Conservation (phyloP, 2,113 vertebrate species). For the Pitta sordida region DNA sequence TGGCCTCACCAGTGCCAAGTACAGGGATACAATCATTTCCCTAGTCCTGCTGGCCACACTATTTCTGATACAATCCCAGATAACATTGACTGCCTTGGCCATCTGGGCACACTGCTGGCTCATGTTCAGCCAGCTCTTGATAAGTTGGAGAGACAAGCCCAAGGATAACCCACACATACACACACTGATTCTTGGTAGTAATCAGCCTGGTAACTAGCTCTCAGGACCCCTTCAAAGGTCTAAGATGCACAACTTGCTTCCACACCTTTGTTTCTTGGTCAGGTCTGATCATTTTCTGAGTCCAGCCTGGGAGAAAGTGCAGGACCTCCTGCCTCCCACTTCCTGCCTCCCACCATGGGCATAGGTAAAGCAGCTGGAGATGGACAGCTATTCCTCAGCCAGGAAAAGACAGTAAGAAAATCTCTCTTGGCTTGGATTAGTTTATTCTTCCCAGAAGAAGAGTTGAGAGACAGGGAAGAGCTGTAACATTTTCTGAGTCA, state of each 20-base stretch:
- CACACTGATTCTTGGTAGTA: background rate
- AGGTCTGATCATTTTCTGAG: background rate
- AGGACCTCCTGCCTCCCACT: background rate
- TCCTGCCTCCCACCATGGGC: background rate
- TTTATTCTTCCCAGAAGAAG: background rate
- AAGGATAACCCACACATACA: background rate
- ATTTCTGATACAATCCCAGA: background rate
- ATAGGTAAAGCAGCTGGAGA: rapidly evolving
- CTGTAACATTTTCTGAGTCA: background rate
- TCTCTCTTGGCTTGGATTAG: background rate
- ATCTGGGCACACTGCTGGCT: background rate
- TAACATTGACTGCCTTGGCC: background rate
- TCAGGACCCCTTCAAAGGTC: background rate
- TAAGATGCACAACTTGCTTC: background rate
- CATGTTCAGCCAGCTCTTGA: background rate
- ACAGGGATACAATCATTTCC: background rate
- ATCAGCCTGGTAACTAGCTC: background rate
- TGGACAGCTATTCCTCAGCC: background rate
- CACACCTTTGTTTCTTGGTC: rapidly evolving
- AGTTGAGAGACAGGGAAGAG: background rate
- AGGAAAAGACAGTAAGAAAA: background rate
- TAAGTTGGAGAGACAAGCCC: background rate
- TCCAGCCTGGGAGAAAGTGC: background rate
- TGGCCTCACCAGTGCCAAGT: background rate
- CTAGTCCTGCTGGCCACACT: background rate